phyloP scores from a whole-genome alignment of 2,888 invertebrate genomes.

The Apotomis betuletana region DNA sequence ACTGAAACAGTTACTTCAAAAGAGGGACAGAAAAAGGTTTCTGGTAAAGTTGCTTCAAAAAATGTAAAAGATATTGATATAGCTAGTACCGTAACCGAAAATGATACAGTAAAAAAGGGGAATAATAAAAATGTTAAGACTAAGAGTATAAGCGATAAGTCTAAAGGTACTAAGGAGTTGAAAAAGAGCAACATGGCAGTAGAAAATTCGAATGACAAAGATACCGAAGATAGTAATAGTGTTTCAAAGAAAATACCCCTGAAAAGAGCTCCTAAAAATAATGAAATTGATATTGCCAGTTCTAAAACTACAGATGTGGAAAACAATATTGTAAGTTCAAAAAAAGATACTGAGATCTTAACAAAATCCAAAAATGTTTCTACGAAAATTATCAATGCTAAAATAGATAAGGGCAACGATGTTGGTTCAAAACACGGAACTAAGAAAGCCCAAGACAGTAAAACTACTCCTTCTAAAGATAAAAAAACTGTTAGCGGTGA shows the following conservation, averaged over 20 bases:
- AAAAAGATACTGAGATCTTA: neutral
- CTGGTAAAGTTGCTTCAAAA: conserved; percentile 1
- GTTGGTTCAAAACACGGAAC: conserved; percentile 31
- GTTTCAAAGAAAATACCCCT: neutral
- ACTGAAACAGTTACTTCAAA: neutral
- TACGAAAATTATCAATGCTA: neutral
- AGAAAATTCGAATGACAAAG: conserved; percentile 26
- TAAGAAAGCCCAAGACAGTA: conserved; percentile 37
- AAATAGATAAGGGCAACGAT: neutral
- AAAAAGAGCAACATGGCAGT: conserved; percentile 3
- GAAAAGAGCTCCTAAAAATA: conserved; percentile 36
- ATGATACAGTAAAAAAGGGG: neutral
- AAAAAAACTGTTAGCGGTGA: conserved; percentile 34
- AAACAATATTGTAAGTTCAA: neutral
- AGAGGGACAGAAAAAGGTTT: conserved; percentile 16
- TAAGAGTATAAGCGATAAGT: conserved; percentile 26
- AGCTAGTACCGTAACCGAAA: conserved; percentile 32
- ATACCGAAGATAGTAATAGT: conserved; percentile 5
- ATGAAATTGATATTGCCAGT: conserved; percentile 28
- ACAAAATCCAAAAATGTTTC: neutral
- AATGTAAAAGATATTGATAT: conserved; percentile 16
- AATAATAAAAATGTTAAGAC: conserved; percentile 24
- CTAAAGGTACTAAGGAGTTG: conserved; percentile 1
- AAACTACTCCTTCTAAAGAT: conserved; percentile 25
- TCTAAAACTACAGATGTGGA: neutral